Base-by-base conservation (phyloP, 1,140 invertebrate species). In the Drosophila yakuba region DNA sequence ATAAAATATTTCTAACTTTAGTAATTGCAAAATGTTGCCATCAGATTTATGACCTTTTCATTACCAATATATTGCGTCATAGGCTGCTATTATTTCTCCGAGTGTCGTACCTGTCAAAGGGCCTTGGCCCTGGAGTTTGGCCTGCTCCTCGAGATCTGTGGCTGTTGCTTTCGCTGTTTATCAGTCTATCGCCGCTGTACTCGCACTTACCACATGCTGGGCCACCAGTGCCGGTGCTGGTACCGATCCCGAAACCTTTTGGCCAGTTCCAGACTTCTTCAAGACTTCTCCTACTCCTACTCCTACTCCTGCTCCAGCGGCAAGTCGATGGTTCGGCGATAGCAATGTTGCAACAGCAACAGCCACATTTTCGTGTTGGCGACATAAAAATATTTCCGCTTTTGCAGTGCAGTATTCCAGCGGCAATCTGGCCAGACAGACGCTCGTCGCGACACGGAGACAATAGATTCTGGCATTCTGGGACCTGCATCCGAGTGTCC, bases 341-440 rank as follows among this genome's bases (percentile, higher is more conserved):
- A 83, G 54, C 75, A 59, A 52, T 66, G 57, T 71, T 71, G 68
- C 57, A 67, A 62, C 48, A 66, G 51, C 63, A 74, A 54, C 59
- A 47, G 25, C 80, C 72, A 84, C 64, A 80, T 80, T 84, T 72
- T 73, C 73, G 64, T 82, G 80, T 83, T 84, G 80, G 81, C 81
- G 81, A 84, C 72, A 73, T 54, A 84, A 63, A 83, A 83, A 86
- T 84, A 89, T 89, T 86, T 86, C 83, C 82, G 82, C 72, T 85
- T 85, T 85, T 74, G 45, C 48, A 47, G 20, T 2, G 20, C 20
- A 20, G 20, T 20, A 20, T 20, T 20, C 20, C 20, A 20, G 45
- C 48, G 41, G 61, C 50, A 73, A 50, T 54, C 52, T 75, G 58
- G 58, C 52, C 73, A 76, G 73, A 67, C 73, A 76, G 73, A 67